Conservation (phyloP, 2,888 invertebrate species). For the Dendrolimus pini region DNA sequence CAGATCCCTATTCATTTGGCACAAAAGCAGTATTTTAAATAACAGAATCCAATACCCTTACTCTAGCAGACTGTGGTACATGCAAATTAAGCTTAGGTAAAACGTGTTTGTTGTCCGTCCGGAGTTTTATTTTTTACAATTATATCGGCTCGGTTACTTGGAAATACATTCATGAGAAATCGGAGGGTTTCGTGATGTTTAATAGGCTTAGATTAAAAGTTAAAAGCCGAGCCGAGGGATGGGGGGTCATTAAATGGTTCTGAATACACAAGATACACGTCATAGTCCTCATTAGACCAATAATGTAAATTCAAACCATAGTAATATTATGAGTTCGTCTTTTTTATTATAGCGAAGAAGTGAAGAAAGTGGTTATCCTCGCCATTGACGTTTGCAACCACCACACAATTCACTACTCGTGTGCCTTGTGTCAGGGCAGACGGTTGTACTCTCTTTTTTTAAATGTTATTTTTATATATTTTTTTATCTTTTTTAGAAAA, state of each 20-base stretch:
- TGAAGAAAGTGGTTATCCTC: no score
- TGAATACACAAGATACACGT: slow-evolving; percentile 41
- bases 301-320: slow-evolving; percentile 19
- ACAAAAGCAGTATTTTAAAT: slow-evolving; percentile 12
- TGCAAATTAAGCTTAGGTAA: slow-evolving; percentile 74
- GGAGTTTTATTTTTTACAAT: slow-evolving; percentile 73
- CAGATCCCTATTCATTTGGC: slow-evolving; percentile 10
- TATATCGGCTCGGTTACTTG: slow-evolving; percentile 72
- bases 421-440: no score
- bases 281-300: slow-evolving; percentile 42
- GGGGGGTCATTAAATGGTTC: slow-evolving; percentile 53
- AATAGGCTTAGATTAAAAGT: slow-evolving; percentile 74
- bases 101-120: slow-evolving; percentile 71
- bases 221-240: slow-evolving; percentile 59
- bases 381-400: no score
- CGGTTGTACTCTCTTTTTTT: no score
- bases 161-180: slow-evolving; percentile 72
- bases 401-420: no score
- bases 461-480: no score
- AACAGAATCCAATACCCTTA: slow-evolving; percentile 8
- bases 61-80: slow-evolving; percentile 23
- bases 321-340: slow-evolving; percentile 12
- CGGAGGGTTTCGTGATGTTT: slow-evolving; percentile 66
- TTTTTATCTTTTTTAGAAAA: no score
- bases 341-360: no score